Base-by-base conservation (phyloP, 2,797 vertebrate species). In the Thaleichthys pacificus region DNA sequence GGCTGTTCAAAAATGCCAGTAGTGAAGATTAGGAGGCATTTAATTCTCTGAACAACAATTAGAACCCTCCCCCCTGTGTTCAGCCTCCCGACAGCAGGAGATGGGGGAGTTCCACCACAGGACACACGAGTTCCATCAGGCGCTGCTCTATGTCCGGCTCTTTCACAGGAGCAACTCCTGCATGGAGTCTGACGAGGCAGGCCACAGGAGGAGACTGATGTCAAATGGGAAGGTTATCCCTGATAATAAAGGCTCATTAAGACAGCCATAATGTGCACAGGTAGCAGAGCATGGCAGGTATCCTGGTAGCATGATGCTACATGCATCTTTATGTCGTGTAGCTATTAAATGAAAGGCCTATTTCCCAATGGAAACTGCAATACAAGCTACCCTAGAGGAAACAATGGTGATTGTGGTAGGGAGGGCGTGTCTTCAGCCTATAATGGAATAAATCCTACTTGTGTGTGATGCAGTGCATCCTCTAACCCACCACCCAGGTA, bases 31-130 rank as follows among this genome's bases (percentile, higher is more conserved):
- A 17, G 58, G 24, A 26, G 51, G 15, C 49, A 22, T 42, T 80
- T 24, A 47, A 62, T 73, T 70, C 70, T 71, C 65, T 78, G 72
- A 89, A 85, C 80, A 87, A 84, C 75, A 71, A 61, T 73, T 79
- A 84, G 70, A 81, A 88, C 82, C 77, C 74, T 24, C 74, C 80
- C 73, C 61, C 76, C 32, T 4, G 0, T 12, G 30, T 64, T 28
- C 76, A 65, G 32, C 64, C 49, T 28, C 24, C 66, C 32, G 68
- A 76, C 60, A 64, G 77, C 57, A 69, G 24, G 0, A 1, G 49
- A 65, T 78, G 74, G 69, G 67, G n/a, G 51, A 63, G 73, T 74
- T 80, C 81, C 82, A 58, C 76, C 67, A 56, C 0, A 76, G 72
- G 72, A 62, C 74, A 28, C 28, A 30, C 3, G 28, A 5, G 28